Percentiles rank a stretch among this genome's conserved stretches.
Evolutionary conservation across 2,888 invertebrate genomes (phyloP).

Genomic region (Lamellibrachia columna): DNA sequence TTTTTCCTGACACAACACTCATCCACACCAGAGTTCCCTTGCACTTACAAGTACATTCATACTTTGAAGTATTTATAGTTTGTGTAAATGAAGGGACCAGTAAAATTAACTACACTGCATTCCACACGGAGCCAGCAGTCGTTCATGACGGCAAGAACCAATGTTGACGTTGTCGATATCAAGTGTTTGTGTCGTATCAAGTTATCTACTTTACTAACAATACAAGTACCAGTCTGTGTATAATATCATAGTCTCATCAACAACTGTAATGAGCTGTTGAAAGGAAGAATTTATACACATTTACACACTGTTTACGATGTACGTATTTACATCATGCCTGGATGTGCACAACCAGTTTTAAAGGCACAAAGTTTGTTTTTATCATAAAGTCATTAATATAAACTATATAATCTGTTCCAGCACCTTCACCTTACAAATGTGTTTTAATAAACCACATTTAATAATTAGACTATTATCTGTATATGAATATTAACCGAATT

Average conservation of each 20-base stretch:
- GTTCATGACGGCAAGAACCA: not conserved
- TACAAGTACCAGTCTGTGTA: not conserved
- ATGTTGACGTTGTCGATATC: not conserved
- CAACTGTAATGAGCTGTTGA: not conserved
- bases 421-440: too few species aligned
- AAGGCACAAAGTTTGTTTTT: not conserved
- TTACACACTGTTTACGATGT: conserved; percentile 7
- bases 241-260: not conserved
- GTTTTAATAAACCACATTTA: too few species aligned
- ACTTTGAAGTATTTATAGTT: not conserved
- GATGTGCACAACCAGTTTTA: not conserved
- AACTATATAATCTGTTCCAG: not conserved
- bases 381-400: not conserved
- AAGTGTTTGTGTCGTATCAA: not conserved
- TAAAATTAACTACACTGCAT: not conserved
- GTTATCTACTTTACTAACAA: not conserved
- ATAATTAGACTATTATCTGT: too few species aligned
- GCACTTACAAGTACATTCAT: not conserved
- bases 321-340: not conserved
- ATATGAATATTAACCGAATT: too few species aligned
- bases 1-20: not conserved
- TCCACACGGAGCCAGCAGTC: not conserved
- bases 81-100: not conserved
- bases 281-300: not conserved
- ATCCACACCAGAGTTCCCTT: not conserved